Base-by-base conservation (phyloP, 2,888 invertebrate genomes). In the Acanthosepion pharaonis region DNA sequence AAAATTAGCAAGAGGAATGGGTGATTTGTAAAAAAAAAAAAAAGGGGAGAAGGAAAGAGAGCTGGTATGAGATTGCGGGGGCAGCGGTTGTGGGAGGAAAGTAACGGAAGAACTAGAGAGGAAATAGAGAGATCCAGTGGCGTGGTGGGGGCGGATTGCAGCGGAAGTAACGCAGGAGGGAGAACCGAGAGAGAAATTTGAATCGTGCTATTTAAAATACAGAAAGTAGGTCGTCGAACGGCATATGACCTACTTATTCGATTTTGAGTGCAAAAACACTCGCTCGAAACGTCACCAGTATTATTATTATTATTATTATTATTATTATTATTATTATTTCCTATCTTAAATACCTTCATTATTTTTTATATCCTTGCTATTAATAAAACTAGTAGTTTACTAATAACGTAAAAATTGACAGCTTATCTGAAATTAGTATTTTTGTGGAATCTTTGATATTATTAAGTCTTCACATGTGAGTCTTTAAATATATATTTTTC, bases 251-350 rank as follows among this genome's bases (percentile, higher is more conserved):
- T 18, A 78, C n/a, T 78, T 78, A 78, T 20, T 5, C 15, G n/a
- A 33, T n/a, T 78, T 78, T 33, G 15, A 78, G 78, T 78, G 78
- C 78, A 78, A 78, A 33, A 59, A 78, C 18, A 78, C 78, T 78
- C n/a, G 8, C n/a, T n/a, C 28, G 55, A 55, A 55, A 11, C 8
- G 6, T 64, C 9, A 28, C 28, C 9, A 28, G 1, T 64, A 64
- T 64, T 64, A 78, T 78, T 78, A 78, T 78, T 78, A 78, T 78
- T 78, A 78, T 78, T 78, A 78, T 78, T 78, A 78, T 78, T 78
- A 78, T 78, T 78, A 78, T 78, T 78, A 78, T 78, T 78, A 78
- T n/a, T 78, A 78, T n/a, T 78, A 78, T n/a, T 78, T 15, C 9
- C 5, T 42, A 42, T 42, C 42, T 11, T 51, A 51, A 51, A 1